Evolutionary conservation across 2,888 invertebrate genomes (phyloP), one percentile per base, ranked within the genome.

Genomic region (Suillia variegata): DNA sequence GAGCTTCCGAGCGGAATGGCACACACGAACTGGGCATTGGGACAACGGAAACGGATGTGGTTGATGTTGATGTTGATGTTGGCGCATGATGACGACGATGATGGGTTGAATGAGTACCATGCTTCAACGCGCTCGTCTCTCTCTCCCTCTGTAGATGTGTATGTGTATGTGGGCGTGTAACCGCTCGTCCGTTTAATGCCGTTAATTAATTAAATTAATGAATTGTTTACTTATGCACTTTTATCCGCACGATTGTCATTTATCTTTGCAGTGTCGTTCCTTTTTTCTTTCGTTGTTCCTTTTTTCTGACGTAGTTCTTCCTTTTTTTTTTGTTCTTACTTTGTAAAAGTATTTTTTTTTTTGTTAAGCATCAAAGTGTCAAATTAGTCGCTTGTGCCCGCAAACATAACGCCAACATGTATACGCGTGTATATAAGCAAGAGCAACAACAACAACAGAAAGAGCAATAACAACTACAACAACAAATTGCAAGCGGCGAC

Each of bases 141-240:
- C n/a, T n/a, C n/a, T n/a, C n/a, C n/a, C n/a, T n/a, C n/a, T n/a
- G n/a, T n/a, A n/a, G n/a, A n/a, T n/a, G n/a, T n/a, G n/a, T n/a
- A n/a, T n/a, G n/a, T n/a, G n/a, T n/a, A n/a, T n/a, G n/a, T n/a
- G 38, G 12, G 20, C 45, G 45, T 20, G 45, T 20, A n/a, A 48
- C 45, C 21, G 13, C 54, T 61, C 67, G 58, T 65, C 62, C 66
- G 65, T 69, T 76, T 75, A 77, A 78, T 76, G 69, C 62, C 64
- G 68, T 67, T 76, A 77, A 77, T 77, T 77, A 78, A 77, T 75
- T 75, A 67, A 75, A 76, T 75, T 76, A 77, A 78, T 77, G 71
- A 77, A 75, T 75, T 75, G 73, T 76, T 74, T 75, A 69, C 59
- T 67, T 62, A 62, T 65, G 68, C 68, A 69, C 64, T 68, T 69